These are phyloP conservation scores for Melinopterus prodromus DNA, from an alignment of 2,888 invertebrate genomes.

Conservation along the genomic window DNA sequence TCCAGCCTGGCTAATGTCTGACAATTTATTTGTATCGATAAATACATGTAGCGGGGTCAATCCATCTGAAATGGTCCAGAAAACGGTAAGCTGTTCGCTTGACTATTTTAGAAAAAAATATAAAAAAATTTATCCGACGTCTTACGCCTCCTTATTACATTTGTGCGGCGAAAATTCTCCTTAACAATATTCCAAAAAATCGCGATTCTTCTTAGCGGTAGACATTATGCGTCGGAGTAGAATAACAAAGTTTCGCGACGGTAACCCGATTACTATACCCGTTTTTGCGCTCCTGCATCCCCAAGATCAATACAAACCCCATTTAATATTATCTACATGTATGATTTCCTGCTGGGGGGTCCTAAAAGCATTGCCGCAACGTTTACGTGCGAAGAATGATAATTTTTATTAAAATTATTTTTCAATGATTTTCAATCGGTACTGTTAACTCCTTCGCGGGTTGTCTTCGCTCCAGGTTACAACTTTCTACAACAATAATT, in stretches of 20 bases:
- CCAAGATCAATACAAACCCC: neutral
- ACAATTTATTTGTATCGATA: no score
- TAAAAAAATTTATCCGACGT: neutral
- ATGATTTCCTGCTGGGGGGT: neutral
- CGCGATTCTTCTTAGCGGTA: neutral
- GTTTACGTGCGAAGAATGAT: neutral
- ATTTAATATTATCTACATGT: conserved; percentile 4
- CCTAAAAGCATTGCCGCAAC: neutral
- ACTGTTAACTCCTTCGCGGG: neutral
- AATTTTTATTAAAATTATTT: neutral
- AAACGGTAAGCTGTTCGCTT: neutral
- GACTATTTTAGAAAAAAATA: no score
- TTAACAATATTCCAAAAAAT: neutral
- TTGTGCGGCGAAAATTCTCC: neutral
- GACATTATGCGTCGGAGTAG: neutral
- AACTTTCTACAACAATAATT: no score
- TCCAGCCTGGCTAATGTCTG: neutral
- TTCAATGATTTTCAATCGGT: neutral
- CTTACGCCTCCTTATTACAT: neutral
- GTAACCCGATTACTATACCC: neutral
- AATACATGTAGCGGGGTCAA: no score
- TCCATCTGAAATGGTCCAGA: no score
- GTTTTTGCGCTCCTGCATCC: conserved; percentile 4
- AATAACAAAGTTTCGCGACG: neutral
- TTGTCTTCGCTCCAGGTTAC: neutral